A percentile compares a stretch with the other conserved stretches of the same genome.
These are phyloP conservation scores for Cantharis nigra DNA, from an alignment of 2,888 invertebrate species.

Conservation along the genomic window DNA sequence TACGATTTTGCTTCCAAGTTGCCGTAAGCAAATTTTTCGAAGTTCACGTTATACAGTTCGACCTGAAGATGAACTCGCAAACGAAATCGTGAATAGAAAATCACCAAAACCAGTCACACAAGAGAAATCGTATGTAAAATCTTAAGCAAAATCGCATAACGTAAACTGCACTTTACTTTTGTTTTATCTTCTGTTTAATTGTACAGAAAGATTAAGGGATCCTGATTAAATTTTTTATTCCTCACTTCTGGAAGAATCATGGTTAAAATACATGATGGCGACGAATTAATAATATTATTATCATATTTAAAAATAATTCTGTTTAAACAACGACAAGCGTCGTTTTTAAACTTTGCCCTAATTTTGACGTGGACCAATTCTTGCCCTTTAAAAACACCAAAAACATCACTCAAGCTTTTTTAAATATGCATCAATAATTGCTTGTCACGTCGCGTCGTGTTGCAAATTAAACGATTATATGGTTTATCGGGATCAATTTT, in stretches of 20 bases:
- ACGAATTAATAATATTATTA: neutral
- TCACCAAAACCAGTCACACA: too few species aligned
- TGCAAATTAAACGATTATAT: neutral
- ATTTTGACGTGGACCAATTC: neutral
- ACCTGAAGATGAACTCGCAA: too few species aligned
- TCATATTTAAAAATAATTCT: neutral
- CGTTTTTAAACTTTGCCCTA: neutral
- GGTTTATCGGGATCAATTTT: neutral
- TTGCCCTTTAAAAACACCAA: neutral
- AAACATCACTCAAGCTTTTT: neutral
- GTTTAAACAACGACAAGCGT: neutral
- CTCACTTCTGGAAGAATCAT: neutral
- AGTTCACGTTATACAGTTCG: too few species aligned
- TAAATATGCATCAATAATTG: neutral
- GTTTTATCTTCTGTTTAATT: too few species aligned
- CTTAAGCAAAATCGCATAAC: too few species aligned
- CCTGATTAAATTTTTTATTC: neutral
- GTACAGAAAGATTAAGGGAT: neutral
- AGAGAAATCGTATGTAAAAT: too few species aligned
- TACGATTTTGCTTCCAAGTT: too few species aligned
- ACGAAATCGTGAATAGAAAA: too few species aligned
- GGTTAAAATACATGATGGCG: neutral
- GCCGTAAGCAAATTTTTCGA: too few species aligned
- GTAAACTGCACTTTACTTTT: too few species aligned
- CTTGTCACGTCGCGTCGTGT: neutral